Conservation (phyloP, 2,797 vertebrate species). For the Acipenser ruthenus region DNA sequence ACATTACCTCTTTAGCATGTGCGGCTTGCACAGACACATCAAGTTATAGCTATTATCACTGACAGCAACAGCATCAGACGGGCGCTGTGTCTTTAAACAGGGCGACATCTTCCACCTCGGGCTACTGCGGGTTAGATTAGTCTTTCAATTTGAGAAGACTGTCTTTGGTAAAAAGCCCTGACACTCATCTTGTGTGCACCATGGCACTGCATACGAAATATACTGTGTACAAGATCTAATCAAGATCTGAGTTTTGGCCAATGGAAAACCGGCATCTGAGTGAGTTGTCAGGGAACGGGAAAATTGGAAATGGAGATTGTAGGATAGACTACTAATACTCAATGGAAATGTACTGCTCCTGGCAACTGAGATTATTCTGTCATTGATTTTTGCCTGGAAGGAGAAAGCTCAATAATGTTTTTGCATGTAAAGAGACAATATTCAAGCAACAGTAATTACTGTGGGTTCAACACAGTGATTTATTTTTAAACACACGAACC, state of each 20-base stretch:
- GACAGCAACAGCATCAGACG: neutral
- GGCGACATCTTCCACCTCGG: neutral
- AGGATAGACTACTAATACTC: conserved; percentile 16
- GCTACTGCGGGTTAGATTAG: conserved; percentile 1
- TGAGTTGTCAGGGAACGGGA: conserved; percentile 19
- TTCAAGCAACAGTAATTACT: conserved; percentile 21
- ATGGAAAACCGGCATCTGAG: neutral
- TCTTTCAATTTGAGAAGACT: conserved; percentile 8
- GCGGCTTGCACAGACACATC: neutral
- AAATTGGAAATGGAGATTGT: conserved; percentile 11
- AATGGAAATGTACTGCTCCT: conserved; percentile 10
- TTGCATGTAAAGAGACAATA: conserved; percentile 11
- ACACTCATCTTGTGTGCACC: neutral
- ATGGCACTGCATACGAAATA: conserved; percentile 11
- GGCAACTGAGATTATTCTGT: conserved; percentile 22
- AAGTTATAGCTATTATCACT: neutral
- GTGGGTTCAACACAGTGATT: conserved; percentile 7
- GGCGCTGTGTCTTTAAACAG: neutral
- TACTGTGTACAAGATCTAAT: conserved; percentile 7
- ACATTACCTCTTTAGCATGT: no score
- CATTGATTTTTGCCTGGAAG: conserved; percentile 21
- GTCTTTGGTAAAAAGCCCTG: conserved; percentile 6
- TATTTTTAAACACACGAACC: conserved; percentile 14
- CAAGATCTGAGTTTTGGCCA: conserved; percentile 10
- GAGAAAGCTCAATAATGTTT: conserved; percentile 5